Evolutionary conservation across 2,797 vertebrate genomes (phyloP).

Genomic region (Morus bassanus): DNA sequence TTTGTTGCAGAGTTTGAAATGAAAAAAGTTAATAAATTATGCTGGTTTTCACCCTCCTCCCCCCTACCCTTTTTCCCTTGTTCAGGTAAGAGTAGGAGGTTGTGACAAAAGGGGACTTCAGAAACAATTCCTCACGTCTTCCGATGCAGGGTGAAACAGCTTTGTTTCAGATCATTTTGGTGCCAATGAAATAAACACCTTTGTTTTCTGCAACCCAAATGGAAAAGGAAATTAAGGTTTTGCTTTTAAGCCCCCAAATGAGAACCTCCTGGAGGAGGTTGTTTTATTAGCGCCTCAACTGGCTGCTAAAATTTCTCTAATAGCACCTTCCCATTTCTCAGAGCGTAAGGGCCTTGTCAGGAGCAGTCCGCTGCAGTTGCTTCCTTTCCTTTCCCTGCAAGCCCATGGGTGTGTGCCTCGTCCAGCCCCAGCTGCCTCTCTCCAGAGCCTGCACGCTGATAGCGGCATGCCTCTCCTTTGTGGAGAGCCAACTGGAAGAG

Average conservation of each 20-base stretch:
- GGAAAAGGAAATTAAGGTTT: neutral
- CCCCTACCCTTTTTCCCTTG: neutral
- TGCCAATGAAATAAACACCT: neutral
- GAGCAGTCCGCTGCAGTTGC: neutral
- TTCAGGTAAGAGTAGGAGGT: neutral
- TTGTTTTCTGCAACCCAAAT: neutral
- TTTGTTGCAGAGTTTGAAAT: neutral
- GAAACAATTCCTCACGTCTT: neutral
- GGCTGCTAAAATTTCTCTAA: neutral
- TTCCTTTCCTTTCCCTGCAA: neutral
- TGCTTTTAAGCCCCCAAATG: neutral
- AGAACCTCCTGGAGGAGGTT: neutral
- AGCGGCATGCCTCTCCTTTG: neutral
- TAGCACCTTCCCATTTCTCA: neutral
- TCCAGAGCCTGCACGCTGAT: fast-evolving
- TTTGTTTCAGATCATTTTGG: neutral
- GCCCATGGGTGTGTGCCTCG: fast-evolving
- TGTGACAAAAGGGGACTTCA: neutral
- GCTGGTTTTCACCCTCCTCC: neutral
- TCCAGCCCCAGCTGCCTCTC: neutral
- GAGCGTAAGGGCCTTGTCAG: neutral
- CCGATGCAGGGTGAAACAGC: neutral
- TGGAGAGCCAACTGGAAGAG: neutral
- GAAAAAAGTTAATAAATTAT: neutral
- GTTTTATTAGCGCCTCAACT: neutral